These are phyloP conservation scores for Vanessa atalanta DNA, from an alignment of 1,140 invertebrate species.

Conservation along the genomic window DNA sequence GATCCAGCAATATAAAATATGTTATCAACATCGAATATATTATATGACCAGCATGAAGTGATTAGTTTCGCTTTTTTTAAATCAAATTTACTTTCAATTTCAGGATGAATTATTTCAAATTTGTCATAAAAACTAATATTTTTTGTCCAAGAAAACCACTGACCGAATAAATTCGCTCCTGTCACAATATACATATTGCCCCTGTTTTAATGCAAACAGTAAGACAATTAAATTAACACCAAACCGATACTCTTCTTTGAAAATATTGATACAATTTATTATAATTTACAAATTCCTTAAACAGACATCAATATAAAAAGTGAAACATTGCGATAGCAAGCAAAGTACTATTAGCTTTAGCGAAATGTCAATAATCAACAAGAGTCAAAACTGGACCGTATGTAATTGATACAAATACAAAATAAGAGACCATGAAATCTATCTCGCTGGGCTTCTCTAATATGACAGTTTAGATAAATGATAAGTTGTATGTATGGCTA, in stretches of 20 bases:
- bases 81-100: constrained; percentile 38
- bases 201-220: neutral
- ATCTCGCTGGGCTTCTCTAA: too few species aligned
- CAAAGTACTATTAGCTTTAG: too few species aligned
- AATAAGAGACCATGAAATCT: too few species aligned
- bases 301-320: too few species aligned
- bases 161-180: constrained; percentile 67
- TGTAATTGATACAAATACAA: too few species aligned
- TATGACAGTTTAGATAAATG: too few species aligned
- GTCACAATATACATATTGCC: constrained; percentile 49
- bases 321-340: too few species aligned
- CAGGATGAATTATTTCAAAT: constrained; percentile 39
- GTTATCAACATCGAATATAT: constrained; percentile 53
- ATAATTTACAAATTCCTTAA: too few species aligned
- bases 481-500: too few species aligned
- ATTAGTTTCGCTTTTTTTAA: constrained; percentile 44
- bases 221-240: neutral
- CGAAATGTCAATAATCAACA: too few species aligned
- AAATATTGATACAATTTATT: too few species aligned
- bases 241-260: neutral
- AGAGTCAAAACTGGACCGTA: too few species aligned
- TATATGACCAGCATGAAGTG: constrained; percentile 65
- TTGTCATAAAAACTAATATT: constrained; percentile 46
- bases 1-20: constrained; percentile 53
- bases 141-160: constrained; percentile 53